Evolutionary conservation across 2,113 vertebrate genomes (phyloP), one percentile per base, ranked within the genome.

Genomic region (Amphiprion percula): DNA sequence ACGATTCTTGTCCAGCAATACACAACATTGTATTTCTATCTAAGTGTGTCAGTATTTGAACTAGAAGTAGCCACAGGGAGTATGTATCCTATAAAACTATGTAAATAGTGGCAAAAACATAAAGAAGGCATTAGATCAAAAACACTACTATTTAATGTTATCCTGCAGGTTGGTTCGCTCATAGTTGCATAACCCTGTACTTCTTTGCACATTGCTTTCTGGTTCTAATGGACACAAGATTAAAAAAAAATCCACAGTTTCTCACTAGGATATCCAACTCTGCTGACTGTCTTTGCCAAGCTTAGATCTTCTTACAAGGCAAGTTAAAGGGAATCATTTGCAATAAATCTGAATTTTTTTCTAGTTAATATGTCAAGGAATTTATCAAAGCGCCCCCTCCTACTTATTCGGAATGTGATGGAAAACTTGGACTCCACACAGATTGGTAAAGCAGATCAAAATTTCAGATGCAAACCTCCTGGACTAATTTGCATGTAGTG

Each of bases 381-480:
- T 88, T 74, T 63, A 82, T 92, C 81, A 88, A 84, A 86, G 79
- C 41, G 41, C 37, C 46, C 11, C 52, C 6, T 4, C 16, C 77
- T 74, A 76, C 69, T 50, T 77, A 80, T 81, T 88, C 59, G 70
- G 37, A 74, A 83, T 66, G n/a, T 71, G 67, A 85, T 80, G 37
- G 72, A 87, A 73, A 46, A 78, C 60, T 68, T 79, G 58, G 66
- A 56, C 60, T 84, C n/a, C 7, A 83, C 86, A 85, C 79, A 91
- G 85, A 89, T 90, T 91, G 81, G 50, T 72, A 78, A 79, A 79
- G 70, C 85, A 87, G 86, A 93, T 85, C 88, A 83, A 68, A 87
- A 75, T 90, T 87, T 86, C 30, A 80, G 78, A 88, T 75, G 52
- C 56, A 80, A 87, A 86, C 83, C 80, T 84, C 58, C 68, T 86